Conservation (phyloP, 2,797 vertebrate genomes). For the Ciconia nigra region DNA sequence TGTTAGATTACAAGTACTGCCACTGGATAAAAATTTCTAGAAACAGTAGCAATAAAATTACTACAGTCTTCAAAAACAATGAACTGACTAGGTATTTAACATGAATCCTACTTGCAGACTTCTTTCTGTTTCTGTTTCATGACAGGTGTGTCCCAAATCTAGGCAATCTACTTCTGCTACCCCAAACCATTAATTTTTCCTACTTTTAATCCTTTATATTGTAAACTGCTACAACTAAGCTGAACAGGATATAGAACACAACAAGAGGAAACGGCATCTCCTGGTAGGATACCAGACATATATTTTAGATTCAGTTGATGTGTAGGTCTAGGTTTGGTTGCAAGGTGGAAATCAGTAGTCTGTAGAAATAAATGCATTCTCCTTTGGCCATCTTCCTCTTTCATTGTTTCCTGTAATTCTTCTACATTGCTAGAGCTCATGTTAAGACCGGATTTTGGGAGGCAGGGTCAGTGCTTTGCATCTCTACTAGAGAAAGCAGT, state of each 20-base stretch:
- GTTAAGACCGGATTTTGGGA: background rate
- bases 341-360: background rate
- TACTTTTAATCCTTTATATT: background rate
- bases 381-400: background rate
- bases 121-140: background rate
- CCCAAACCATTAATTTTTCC: background rate
- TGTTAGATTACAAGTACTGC: background rate
- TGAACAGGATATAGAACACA: background rate
- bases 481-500: background rate
- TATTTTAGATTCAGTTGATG: background rate
- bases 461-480: background rate
- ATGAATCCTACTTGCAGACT: fast-evolving
- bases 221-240: background rate
- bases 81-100: background rate
- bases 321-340: background rate
- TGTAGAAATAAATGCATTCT: background rate
- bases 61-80: background rate
- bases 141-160: background rate
- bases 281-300: background rate
- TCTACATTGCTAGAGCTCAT: background rate
- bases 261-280: background rate
- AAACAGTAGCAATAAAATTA: background rate
- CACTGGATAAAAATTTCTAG: background rate
- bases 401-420: background rate
- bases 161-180: background rate